Base-by-base conservation (phyloP, 2,888 invertebrate species). In the Anodontia alba region DNA sequence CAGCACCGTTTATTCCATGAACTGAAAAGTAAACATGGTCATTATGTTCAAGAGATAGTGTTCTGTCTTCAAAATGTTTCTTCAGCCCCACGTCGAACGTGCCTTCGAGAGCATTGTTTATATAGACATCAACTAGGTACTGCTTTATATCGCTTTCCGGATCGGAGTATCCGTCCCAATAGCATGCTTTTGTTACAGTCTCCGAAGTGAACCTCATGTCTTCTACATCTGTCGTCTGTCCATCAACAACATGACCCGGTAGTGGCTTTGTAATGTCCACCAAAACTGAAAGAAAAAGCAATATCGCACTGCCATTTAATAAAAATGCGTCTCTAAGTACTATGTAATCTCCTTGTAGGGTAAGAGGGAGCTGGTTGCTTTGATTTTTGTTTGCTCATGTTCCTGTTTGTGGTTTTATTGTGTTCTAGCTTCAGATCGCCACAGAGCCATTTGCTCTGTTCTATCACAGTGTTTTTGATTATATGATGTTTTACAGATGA, bases 1-100 rank as follows among this genome's bases (percentile, higher is more conserved):
- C 85, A 23, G 91, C 91, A 5, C 90, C 89, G 81, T 91, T 91
- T 33, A 76, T 82, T 3, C 88, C 90, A 71, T 81, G 76, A 5
- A 91, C 81, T 10, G 76, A 70, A 29, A 87, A 80, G 29, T 79
- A 43, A 10, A 84, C 81, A 26, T 51, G 36, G 36, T 84, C 84
- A 2, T 74, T 73, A 66, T 84, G 84, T 43, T 84, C 84, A 76
- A 84, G 80, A 26, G 84, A 84, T 71, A 84, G 75, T 8, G 84
- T 84, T 54, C 81, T 78, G 54, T 84, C 84, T 62, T 84, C 81
- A 69, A 84, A 84, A 1, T 49, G 38, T 17, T 57, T 70, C 33
- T 23, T 33, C 5, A 71, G 43, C 15, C 80, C 84, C n/a, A 79
- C 80, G 31, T 81, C 66, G 73, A 88, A 87, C 2, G 81, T 77